These are phyloP conservation scores for Volucella inflata DNA, from an alignment of 2,888 invertebrate species.

Conservation along the genomic window DNA sequence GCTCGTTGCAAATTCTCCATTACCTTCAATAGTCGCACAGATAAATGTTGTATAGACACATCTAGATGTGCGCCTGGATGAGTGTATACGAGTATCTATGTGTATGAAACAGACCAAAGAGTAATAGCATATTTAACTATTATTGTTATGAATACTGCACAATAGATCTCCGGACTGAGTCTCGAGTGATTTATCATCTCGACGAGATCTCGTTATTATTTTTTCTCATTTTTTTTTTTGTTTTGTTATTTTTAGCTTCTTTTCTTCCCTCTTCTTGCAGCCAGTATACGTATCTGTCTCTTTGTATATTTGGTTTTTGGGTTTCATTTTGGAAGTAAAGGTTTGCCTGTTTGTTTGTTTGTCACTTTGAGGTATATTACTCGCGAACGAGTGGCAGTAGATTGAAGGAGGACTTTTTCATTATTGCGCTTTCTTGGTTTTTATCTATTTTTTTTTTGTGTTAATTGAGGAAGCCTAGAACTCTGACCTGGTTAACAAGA, in stretches of 20 bases:
- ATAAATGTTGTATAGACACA: constrained; percentile 69
- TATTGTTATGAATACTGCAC: constrained; percentile 75
- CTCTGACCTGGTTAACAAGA: constrained; percentile 37
- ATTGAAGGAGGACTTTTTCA: constrained; percentile 19
- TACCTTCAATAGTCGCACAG: constrained; percentile 51
- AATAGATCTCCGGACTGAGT: constrained; percentile 68
- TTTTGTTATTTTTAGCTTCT: background rate
- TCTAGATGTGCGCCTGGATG: constrained; percentile 16
- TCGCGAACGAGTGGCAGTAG: constrained; percentile 19
- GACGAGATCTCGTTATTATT: constrained; percentile 72
- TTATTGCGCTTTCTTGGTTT: background rate
- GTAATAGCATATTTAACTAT: constrained; percentile 76
- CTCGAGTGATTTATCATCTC: constrained; percentile 74
- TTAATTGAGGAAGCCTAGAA: constrained; percentile 54
- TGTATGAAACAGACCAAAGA: constrained; percentile 61
- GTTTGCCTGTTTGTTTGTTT: constrained; percentile 16
- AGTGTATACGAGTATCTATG: background rate
- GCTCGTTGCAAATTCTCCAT: constrained; percentile 70
- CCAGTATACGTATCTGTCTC: no score
- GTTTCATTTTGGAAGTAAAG: background rate
- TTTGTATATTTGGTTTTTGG: background rate
- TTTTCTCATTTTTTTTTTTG: constrained; percentile 31
- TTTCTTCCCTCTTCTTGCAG: background rate
- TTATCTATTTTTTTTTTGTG: constrained; percentile 33
- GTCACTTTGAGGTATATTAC: background rate